Percentiles rank a stretch among this genome's conserved stretches.
phyloP scores from a whole-genome alignment of 2,888 invertebrate species.

The Rhingia campestris region DNA sequence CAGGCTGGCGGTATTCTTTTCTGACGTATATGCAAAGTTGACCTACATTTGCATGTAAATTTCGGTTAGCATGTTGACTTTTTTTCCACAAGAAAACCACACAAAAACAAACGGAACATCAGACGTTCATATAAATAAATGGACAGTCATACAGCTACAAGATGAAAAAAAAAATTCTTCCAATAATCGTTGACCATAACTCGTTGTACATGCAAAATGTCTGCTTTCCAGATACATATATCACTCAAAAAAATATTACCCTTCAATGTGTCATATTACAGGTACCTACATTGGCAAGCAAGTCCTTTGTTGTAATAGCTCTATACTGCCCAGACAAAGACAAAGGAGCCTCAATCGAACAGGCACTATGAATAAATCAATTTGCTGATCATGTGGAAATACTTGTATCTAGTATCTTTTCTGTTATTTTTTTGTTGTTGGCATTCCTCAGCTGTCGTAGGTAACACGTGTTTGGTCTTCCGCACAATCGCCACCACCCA shows the following conservation, averaged over 20 bases:
- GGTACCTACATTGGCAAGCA: conserved; percentile 23
- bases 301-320: conserved; percentile 44
- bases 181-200: neutral
- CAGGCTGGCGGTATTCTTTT: neutral
- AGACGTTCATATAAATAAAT: conserved; percentile 16
- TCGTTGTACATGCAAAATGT: conserved; percentile 20
- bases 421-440: conserved; percentile 14
- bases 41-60: conserved; percentile 54
- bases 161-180: neutral
- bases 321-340: conserved; percentile 10
- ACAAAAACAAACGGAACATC: conserved; percentile 27
- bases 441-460: conserved; percentile 66
- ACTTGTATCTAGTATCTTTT: neutral
- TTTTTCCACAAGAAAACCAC: neutral
- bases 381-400: conserved; percentile 42
- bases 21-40: conserved; percentile 23
- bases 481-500: conserved; percentile 52
- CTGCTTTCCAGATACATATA: conserved; percentile 40
- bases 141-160: neutral
- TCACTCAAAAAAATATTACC: conserved; percentile 65
- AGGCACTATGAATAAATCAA: conserved; percentile 45
- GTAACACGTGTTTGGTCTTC: conserved; percentile 67
- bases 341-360: conserved; percentile 46
- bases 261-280: conserved; percentile 66
- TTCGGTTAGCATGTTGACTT: conserved; percentile 22